phyloP scores from a whole-genome alignment of 1,140 invertebrate species.

The Rhopalosiphum maidis region DNA sequence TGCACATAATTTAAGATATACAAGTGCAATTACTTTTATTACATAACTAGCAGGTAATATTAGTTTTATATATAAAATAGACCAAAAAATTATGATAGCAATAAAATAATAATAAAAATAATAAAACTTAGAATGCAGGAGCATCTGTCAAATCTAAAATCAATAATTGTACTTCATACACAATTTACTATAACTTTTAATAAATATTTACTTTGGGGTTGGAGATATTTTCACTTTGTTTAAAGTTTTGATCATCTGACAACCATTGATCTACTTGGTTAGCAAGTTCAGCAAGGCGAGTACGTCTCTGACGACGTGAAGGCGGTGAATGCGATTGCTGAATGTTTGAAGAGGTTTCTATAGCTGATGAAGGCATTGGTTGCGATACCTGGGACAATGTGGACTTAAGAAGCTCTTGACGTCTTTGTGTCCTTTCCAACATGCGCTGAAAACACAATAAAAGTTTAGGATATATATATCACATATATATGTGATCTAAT shows the following conservation, averaged over 20 bases:
- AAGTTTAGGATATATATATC: background rate
- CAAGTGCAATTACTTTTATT: background rate
- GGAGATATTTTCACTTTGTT: background rate
- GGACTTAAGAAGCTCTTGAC: background rate
- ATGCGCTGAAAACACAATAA: background rate
- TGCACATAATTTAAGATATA: background rate
- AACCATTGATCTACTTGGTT: conserved; percentile 24
- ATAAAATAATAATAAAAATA: background rate
- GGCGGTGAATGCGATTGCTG: background rate
- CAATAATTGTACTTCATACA: background rate
- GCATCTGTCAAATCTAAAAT: background rate
- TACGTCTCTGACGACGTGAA: background rate
- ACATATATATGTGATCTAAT: background rate
- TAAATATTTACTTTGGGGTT: background rate
- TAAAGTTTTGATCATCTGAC: background rate
- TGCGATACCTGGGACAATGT: background rate
- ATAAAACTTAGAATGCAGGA: background rate
- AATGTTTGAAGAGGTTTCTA: background rate
- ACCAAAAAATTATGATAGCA: background rate
- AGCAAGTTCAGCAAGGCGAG: conserved; percentile 9
- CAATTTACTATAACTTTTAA: background rate
- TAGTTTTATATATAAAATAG: background rate
- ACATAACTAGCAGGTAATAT: background rate
- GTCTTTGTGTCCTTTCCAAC: conserved; percentile 10
- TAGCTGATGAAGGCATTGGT: background rate